Evolutionary conservation across 1,140 invertebrate genomes (phyloP), one percentile per base, ranked within the genome.

Genomic region (Orchestia grillus): DNA sequence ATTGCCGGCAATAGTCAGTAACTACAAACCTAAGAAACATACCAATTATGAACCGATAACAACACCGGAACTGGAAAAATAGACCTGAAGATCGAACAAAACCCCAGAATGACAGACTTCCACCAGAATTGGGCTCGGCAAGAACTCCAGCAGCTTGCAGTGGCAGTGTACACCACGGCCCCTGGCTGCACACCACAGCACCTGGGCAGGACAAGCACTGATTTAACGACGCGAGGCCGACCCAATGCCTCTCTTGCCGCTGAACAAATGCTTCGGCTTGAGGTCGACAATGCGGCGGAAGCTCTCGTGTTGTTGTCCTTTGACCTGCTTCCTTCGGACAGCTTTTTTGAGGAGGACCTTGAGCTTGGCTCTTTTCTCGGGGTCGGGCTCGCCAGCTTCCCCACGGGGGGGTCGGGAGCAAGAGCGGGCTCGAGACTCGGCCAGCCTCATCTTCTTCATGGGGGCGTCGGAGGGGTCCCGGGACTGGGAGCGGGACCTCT

Each of bases 251-350:
- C 92, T 42, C 92, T 94, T 94, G 92, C 92, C 92, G 40, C 92
- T 94, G 92, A 94, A 94, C 92, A 94, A 40, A 94, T 94, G 92
- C 92, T 94, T 94, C 6, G 92, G 92, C 92, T 94, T 94, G 11
- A 94, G 92, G 44, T 94, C 40, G 6, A 94, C 92, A 40, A 94
- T 94, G 36, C 47, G 92, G 11, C 92, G 43, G 44, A 47, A 44
- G 44, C 92, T 94, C 92, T 94, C 92, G 92, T 94, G 92, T 8
- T 40, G 40, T 44, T 94, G 92, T 4, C 92, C 92, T 44, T 94
- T 94, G 6, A 94, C 44, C 44, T 94, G 92, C 92, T 45, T 94
- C 92, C 44, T 94, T 44, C 44, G 45, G 43, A 94, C 92, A 40
- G 92, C 92, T 40, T 94, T 94, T 44, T 94, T 94, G 43, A 94